Base-by-base conservation (phyloP, 1,140 invertebrate genomes). In the Rhagoletis zephyria region DNA sequence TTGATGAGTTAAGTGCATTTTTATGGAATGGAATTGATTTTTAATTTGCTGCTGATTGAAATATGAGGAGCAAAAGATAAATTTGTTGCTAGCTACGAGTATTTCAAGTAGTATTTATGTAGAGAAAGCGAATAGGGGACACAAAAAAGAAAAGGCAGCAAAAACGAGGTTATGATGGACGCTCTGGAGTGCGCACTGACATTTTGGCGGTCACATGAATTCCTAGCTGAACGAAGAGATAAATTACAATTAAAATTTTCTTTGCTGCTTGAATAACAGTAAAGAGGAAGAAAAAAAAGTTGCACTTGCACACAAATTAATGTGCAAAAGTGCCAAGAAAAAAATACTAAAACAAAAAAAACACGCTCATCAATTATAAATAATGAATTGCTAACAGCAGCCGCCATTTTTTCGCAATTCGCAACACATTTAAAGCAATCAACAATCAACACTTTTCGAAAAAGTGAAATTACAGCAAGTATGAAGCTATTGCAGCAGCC, bases 1-100 rank as follows among this genome's bases (percentile, higher is more conserved):
- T 85, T 85, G 85, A 85, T 63, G 85, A 85, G 59, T 85, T 85
- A 85, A 85, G 85, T 85, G 85, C 85, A 63, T 85, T 85, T 85
- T 85, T 85, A 85, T 85, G 56, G 60, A 16, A 63, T 85, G 42
- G 85, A 85, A 85, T 85, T 60, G 85, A 63, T 85, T 85, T 85
- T 85, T 85, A 85, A 85, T 85, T 85, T 85, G 16, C 59, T 85
- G 85, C 30, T 85, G 85, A 85, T 85, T 48, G 85, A 85, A 60
- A 61, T 63, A 85, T 85, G 59, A 85, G 59, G 48, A 81, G 74
- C 14, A 48, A 81, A n/a, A 16, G 74, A 81, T 51, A 81, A 81
- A 81, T 51, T 81, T n/a, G 45, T 30, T 48, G 48, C 48, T 81
- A 51, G 19, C 56, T 81, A 30, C 45, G 48, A 77, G n/a, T n/a